Evolutionary conservation across 2,888 invertebrate species (phyloP).

Genomic region (Spilosoma lubricipeda): DNA sequence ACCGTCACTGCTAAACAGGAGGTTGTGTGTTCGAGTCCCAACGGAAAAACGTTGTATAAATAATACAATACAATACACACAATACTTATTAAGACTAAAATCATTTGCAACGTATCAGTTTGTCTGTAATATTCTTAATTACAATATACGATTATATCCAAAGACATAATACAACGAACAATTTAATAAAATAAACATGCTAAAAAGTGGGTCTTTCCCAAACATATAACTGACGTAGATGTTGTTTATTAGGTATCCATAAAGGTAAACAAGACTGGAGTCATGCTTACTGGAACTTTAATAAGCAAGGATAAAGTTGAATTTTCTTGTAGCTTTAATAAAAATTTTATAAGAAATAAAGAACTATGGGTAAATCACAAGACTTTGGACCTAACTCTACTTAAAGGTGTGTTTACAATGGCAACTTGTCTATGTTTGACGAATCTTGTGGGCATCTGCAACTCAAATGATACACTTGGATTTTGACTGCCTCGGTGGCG

Average conservation of each 20-base stretch:
- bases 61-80: too few relatives aligned
- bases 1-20: too few relatives aligned
- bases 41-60: too few relatives aligned
- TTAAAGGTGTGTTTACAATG: background rate
- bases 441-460: too few relatives aligned
- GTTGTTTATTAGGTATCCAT: background rate
- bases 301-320: background rate
- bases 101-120: background rate
- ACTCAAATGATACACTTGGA: too few relatives aligned
- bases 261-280: background rate
- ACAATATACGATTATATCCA: background rate
- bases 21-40: too few relatives aligned
- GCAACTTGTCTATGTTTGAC: too few relatives aligned
- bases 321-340: background rate
- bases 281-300: background rate
- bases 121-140: background rate
- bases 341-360: background rate
- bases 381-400: background rate
- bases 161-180: background rate
- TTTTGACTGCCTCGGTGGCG: too few relatives aligned
- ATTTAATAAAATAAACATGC: background rate
- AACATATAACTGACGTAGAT: background rate
- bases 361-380: background rate
- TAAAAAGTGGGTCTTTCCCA: slow-evolving; percentile 3
- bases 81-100: background rate